Percentiles rank a stretch among this genome's conserved stretches.
phyloP scores from a whole-genome alignment of 2,797 vertebrate genomes.

The Melanotaenia maccullochi region DNA sequence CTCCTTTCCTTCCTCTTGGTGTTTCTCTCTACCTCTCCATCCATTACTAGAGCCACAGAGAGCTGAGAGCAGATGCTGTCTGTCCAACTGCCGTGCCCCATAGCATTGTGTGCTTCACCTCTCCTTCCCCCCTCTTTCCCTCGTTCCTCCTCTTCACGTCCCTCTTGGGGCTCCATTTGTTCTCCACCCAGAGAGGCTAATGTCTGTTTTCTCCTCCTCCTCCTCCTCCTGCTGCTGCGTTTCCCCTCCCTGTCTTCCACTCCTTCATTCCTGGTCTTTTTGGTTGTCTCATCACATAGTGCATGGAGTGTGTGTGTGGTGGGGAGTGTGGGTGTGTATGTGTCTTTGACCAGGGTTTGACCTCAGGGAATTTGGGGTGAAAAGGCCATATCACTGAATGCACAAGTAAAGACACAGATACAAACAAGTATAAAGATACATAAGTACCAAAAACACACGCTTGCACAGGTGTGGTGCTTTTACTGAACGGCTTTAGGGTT shows the following conservation, averaged over 20 bases:
- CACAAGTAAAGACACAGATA: constrained; percentile 26
- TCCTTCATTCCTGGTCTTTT: constrained; percentile 41
- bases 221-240: constrained; percentile 36
- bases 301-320: constrained; percentile 5
- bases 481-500: constrained; percentile 65
- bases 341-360: constrained; percentile 69
- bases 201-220: constrained; percentile 75
- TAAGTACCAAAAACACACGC: constrained; percentile 27
- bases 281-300: constrained; percentile 26
- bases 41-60: constrained; percentile 76
- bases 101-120: constrained; percentile 85
- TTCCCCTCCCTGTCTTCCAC: constrained; percentile 55
- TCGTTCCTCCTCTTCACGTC: constrained; percentile 83
- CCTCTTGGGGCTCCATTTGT: constrained; percentile 84
- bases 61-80: constrained; percentile 80
- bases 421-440: constrained; percentile 27
- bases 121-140: constrained; percentile 74
- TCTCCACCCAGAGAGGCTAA: constrained; percentile 74
- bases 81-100: constrained; percentile 80
- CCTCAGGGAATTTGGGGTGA: constrained; percentile 68
- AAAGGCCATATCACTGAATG: constrained; percentile 55
- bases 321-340: constrained; percentile 3
- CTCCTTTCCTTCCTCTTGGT: constrained; percentile 36
- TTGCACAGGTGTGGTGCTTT: constrained; percentile 57
- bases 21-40: constrained; percentile 64